Conservation (phyloP, 2,113 vertebrate genomes). For the Passer montanus region DNA sequence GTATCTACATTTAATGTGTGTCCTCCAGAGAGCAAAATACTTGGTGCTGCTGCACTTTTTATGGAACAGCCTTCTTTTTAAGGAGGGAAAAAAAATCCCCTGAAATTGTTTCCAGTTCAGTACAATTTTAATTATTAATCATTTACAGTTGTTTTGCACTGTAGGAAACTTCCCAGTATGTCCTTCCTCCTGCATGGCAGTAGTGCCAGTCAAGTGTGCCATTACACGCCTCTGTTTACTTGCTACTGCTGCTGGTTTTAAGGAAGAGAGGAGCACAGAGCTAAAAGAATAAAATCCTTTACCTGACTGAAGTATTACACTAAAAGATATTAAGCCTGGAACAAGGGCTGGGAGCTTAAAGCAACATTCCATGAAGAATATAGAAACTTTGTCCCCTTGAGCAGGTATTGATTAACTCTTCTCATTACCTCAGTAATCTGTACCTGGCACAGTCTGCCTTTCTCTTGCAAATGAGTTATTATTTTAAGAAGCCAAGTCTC, state of each 20-base stretch:
- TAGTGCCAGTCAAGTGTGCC: not conserved
- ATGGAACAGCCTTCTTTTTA: not conserved
- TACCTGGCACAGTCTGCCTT: not conserved
- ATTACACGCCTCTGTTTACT: not conserved
- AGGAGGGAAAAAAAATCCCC: accelerated
- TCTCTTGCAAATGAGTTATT: not conserved
- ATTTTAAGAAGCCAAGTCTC: not conserved
- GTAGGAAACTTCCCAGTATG: not conserved
- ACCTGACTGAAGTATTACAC: not conserved
- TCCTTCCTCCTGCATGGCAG: not conserved
- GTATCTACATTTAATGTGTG: not conserved
- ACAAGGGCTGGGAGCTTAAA: not conserved
- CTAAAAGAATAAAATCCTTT: not conserved
- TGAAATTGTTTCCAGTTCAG: not conserved
- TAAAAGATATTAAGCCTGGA: not conserved
- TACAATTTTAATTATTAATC: not conserved
- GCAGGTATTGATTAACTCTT: not conserved
- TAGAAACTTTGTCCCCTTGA: not conserved
- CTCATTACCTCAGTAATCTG: not conserved
- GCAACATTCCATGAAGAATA: not conserved
- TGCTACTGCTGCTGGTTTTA: not conserved
- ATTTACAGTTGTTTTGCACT: not conserved
- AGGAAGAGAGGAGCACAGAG: not conserved
- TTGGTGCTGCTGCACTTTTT: not conserved
- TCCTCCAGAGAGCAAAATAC: not conserved